Conservation (phyloP, 2,888 invertebrate genomes). For the Drosophila atroscutellata region DNA sequence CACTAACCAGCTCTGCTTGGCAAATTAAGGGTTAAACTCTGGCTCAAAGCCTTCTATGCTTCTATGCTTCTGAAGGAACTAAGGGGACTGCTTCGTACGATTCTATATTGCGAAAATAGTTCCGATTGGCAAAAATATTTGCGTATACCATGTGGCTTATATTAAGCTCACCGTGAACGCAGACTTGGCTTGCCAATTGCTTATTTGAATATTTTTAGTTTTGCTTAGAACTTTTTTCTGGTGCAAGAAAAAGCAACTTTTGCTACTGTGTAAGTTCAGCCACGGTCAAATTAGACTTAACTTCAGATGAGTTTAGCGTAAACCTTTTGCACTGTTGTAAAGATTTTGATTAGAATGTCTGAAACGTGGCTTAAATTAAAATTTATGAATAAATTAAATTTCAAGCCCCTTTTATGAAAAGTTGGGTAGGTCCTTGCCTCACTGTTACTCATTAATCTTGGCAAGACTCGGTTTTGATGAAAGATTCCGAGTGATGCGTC, state of each 20-base stretch:
- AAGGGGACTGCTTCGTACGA: constrained; percentile 4
- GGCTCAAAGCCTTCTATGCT: constrained; percentile 12
- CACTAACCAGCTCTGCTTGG: constrained; percentile 17
- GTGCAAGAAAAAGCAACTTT: not conserved
- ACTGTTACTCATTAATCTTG: not conserved
- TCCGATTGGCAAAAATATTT: constrained; percentile 36
- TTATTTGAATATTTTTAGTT: too few relatives aligned
- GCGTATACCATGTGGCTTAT: constrained; percentile 17
- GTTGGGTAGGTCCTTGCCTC: not conserved
- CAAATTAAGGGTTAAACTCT: constrained; percentile 52
- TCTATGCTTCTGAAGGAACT: not conserved
- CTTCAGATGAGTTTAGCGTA: not conserved
- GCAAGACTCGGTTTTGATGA: not conserved
- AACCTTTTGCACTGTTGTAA: not conserved
- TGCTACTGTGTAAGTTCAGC: not conserved
- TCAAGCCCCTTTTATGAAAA: not conserved
- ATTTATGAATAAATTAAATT: not conserved
- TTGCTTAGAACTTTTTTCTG: not conserved
- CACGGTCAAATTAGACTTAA: not conserved
- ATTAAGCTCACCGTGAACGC: not conserved
- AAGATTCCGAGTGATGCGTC: constrained; percentile 1
- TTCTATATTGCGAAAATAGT: constrained; percentile 15
- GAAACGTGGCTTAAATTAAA: not conserved
- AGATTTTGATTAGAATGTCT: not conserved
- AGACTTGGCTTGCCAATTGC: not conserved